Conservation (phyloP, 1,140 invertebrate species). For the Parapsyche elsis region DNA sequence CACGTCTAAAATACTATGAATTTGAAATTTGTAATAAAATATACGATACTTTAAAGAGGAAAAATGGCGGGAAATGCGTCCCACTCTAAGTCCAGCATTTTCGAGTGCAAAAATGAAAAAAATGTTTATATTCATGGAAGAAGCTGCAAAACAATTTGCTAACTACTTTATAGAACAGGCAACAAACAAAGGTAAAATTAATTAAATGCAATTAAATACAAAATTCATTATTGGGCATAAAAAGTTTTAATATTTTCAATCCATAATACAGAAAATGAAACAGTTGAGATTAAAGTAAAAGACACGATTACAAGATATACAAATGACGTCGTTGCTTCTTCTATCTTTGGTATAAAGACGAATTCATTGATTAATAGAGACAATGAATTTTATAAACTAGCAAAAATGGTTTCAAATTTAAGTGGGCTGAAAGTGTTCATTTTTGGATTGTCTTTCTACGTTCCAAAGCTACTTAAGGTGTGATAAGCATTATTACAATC, state of each 20-base stretch:
- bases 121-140: constrained; percentile 64
- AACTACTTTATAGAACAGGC: background rate
- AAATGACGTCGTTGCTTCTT: constrained; percentile 66
- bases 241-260: background rate
- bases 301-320: constrained; percentile 62
- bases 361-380: constrained; percentile 63
- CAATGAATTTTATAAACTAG: constrained; percentile 65
- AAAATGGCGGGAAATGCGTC: constrained; percentile 22
- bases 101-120: constrained; percentile 65
- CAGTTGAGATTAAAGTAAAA: constrained; percentile 62
- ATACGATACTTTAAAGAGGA: background rate
- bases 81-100: constrained; percentile 65
- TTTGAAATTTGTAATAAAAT: background rate
- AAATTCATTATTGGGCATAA: background rate
- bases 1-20: background rate
- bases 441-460: no score
- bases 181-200: background rate
- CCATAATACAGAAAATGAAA: constrained; percentile 25
- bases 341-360: constrained; percentile 66
- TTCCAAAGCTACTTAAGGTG: background rate
- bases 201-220: background rate
- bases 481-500: background rate
- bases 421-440: no score
- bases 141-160: constrained; percentile 50
- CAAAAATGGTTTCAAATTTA: constrained; percentile 60